Evolutionary conservation across 2,113 vertebrate species (phyloP), one percentile per base, ranked within the genome.

Genomic region (Pteronura brasiliensis): DNA sequence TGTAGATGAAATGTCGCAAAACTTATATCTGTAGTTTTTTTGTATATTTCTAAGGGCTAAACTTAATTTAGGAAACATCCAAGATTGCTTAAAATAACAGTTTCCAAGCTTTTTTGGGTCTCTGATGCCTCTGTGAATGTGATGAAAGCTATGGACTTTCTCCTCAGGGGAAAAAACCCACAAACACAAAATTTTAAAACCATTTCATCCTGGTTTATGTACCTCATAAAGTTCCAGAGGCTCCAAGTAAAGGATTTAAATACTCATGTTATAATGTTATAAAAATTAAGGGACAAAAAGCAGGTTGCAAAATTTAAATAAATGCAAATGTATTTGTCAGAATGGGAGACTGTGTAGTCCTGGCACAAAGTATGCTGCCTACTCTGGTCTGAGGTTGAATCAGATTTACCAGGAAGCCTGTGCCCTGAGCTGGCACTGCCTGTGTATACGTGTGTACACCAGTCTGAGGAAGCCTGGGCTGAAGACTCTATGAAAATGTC

Each of bases 21-120:
- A 36, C 20, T 80, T 39, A 14, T 34, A 65, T 76, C 29, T 92
- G 18, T 83, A 49, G 31, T 82, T 94, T 52, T 49, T 44, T 95
- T 7, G 4, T 71, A 44, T 88, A 52, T 85, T 63, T 49, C 52
- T 34, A 18, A 71, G n/a, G 81, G 8, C 15, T 90, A 52, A 36
- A 74, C 44, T 91, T 96, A 94, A 95, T 86, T 94, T 82, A 84
- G 77, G 82, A 89, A 39, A 67, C n/a, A 84, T 71, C 90, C 47
- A 69, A 55, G 88, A 57, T n/a, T 81, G 23, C 71, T 93, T 93
- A 63, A 76, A 90, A 94, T 79, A 85, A 42, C 23, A 13, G 21
- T 85, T 96, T 93, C 49, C 27, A 85, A 86, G 39, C 5, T 90
- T 81, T 88, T 47, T 90, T 74, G 18, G 27, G 49, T 90, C 52